Conservation (phyloP, 2,888 invertebrate genomes). For the Allophyes oxyacanthae region DNA sequence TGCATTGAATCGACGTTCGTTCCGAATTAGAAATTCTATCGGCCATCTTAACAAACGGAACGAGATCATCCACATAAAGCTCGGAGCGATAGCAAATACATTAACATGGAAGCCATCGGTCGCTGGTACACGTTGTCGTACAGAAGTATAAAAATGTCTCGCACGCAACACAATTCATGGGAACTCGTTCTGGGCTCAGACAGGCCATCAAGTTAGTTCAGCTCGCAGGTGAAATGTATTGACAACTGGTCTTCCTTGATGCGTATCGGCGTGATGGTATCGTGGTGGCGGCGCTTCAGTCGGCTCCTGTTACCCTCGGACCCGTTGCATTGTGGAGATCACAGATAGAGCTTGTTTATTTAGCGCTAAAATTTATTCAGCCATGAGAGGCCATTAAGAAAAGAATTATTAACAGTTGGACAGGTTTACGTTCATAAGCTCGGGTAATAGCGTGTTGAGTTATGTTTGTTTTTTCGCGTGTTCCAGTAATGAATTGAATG, state of each 20-base stretch:
- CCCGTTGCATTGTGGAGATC: slow-evolving; percentile 85
- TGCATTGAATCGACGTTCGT: slow-evolving; percentile 66
- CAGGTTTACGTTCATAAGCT: slow-evolving; percentile 81
- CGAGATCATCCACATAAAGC: slow-evolving; percentile 66
- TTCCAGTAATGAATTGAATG: slow-evolving; percentile 78
- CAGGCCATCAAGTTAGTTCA: slow-evolving; percentile 80
- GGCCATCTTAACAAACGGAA: slow-evolving; percentile 56
- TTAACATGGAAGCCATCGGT: slow-evolving; percentile 77
- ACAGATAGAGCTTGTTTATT: slow-evolving; percentile 87
- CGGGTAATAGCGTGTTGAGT: slow-evolving; percentile 73
- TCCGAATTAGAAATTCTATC: slow-evolving; percentile 73
- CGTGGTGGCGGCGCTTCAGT: slow-evolving; percentile 85
- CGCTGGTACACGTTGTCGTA: slow-evolving; percentile 72
- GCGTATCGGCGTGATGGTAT: slow-evolving; percentile 88
- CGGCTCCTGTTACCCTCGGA: slow-evolving; percentile 81
- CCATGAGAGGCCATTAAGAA: slow-evolving; percentile 82
- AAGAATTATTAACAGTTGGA: slow-evolving; percentile 81
- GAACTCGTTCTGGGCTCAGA: slow-evolving; percentile 80
- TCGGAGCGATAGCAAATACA: slow-evolving; percentile 65
- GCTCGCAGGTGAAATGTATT: slow-evolving; percentile 87
- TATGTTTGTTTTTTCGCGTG: slow-evolving; percentile 73
- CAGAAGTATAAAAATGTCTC: slow-evolving; percentile 85
- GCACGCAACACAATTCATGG: slow-evolving; percentile 83
- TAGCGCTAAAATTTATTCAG: slow-evolving; percentile 86
- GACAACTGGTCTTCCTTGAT: slow-evolving; percentile 89